These are phyloP conservation scores for Euzetes globulus DNA, from an alignment of 2,888 invertebrate species.

Conservation along the genomic window DNA sequence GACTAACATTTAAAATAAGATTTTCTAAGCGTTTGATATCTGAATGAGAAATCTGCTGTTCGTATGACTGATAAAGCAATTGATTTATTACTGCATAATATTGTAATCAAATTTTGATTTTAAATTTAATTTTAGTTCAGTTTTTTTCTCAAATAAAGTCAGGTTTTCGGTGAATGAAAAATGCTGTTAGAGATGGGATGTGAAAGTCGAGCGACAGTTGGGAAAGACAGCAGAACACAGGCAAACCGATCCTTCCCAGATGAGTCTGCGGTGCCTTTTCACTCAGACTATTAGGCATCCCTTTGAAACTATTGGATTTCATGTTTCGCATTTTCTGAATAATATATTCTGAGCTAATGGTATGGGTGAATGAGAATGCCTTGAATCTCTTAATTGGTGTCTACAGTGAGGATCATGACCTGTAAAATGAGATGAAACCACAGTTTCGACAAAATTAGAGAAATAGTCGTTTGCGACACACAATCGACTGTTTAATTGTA, in stretches of 20 bases:
- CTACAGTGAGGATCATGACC: slow-evolving; percentile 7
- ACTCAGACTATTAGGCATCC: slow-evolving; percentile 3
- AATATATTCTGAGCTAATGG: background rate
- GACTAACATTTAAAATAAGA: background rate
- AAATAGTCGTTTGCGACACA: background rate
- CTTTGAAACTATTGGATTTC: slow-evolving; percentile 14
- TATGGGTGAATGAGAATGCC: background rate
- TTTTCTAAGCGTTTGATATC: slow-evolving; percentile 1
- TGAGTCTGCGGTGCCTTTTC: background rate
- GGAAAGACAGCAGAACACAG: background rate
- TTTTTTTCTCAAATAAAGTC: background rate
- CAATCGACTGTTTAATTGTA: slow-evolving; percentile 2
- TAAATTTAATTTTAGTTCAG: background rate
- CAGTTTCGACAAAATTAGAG: background rate
- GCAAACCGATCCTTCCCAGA: slow-evolving; percentile 2
- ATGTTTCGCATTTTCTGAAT: background rate
- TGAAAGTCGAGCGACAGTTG: background rate
- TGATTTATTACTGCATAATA: background rate
- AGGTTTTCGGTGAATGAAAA: background rate
- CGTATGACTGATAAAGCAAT: background rate
- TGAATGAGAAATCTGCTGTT: background rate
- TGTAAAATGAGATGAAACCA: slow-evolving; percentile 13
- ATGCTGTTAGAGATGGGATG: background rate
- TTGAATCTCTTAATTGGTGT: background rate
- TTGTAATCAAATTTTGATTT: background rate